Evolutionary conservation across 2,797 vertebrate genomes (phyloP).

Genomic region (Setipinna tenuifilis): DNA sequence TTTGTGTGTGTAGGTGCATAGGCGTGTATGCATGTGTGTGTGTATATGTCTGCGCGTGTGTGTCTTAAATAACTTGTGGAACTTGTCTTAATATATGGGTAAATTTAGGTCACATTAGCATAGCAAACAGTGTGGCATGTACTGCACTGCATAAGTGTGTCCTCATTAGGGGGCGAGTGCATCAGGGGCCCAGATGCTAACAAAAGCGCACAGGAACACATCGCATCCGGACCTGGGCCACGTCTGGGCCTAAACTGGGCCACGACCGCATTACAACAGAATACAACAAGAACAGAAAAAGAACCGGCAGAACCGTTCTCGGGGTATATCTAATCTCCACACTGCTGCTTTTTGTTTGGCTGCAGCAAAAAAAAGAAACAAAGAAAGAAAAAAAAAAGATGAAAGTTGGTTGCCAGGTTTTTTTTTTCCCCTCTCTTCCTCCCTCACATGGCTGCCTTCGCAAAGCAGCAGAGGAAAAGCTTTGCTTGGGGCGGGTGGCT

Average conservation of each 20-base stretch:
- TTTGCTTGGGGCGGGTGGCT: too few species aligned
- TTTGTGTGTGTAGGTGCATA: slow-evolving; percentile 37
- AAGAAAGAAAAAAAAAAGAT: slow-evolving; percentile 41
- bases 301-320: neutral
- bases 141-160: neutral
- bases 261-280: too few species aligned
- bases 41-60: neutral
- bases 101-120: slow-evolving; percentile 3
- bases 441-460: too few species aligned
- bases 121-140: neutral
- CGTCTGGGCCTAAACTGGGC: neutral
- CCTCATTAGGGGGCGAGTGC: neutral
- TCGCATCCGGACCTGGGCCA: neutral
- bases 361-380: neutral
- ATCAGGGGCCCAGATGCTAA: neutral
- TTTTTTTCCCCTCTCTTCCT: neutral
- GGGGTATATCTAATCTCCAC: neutral
- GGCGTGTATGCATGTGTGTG: neutral
- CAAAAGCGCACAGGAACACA: neutral
- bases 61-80: neutral
- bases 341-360: slow-evolving; percentile 30
- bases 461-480: too few species aligned
- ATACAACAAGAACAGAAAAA: too few species aligned
- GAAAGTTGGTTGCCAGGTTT: slow-evolving; percentile 34
- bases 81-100: neutral